Percentiles rank a stretch among this genome's conserved stretches.
Evolutionary conservation across 1,140 invertebrate species (phyloP).

Genomic region (Pachyrhynchus sulphureomaculatus): DNA sequence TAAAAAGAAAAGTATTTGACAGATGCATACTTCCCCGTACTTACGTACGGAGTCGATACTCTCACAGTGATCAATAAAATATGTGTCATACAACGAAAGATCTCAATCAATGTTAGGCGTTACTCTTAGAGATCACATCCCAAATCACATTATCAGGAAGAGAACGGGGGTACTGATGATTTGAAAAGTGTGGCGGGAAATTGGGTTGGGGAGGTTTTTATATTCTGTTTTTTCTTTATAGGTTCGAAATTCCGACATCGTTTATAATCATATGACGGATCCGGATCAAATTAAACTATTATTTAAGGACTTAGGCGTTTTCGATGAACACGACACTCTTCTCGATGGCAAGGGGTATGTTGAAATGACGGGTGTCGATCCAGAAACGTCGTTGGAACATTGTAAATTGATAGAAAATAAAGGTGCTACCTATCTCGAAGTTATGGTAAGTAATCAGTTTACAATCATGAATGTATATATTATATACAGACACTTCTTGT

Average conservation of each 20-base stretch:
- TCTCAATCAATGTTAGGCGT: no score
- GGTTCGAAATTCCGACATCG: conserved; percentile 83
- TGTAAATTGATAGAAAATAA: conserved; percentile 83
- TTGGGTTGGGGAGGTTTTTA: no score
- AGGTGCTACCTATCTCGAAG: conserved; percentile 92
- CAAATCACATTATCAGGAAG: no score
- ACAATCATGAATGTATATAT: not conserved
- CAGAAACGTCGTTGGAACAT: conserved; percentile 90
- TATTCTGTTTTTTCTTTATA: no score
- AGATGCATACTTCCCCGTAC: no score
- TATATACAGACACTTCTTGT: not conserved
- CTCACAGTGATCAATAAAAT: no score
- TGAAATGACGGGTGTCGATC: conserved; percentile 94
- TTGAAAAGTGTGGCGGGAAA: no score
- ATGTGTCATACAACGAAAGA: no score
- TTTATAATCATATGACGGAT: conserved; percentile 92
- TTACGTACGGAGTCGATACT: no score
- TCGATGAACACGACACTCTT: conserved; percentile 69
- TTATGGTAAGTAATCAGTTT: conserved; percentile 46
- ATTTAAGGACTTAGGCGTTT: conserved; percentile 91
- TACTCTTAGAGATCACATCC: no score
- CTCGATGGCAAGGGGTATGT: conserved; percentile 83
- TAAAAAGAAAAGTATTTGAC: no score
- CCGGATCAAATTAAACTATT: conserved; percentile 92
- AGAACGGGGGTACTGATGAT: no score